Conservation (phyloP, 2,113 vertebrate species). For the Tupaia chinensis region DNA sequence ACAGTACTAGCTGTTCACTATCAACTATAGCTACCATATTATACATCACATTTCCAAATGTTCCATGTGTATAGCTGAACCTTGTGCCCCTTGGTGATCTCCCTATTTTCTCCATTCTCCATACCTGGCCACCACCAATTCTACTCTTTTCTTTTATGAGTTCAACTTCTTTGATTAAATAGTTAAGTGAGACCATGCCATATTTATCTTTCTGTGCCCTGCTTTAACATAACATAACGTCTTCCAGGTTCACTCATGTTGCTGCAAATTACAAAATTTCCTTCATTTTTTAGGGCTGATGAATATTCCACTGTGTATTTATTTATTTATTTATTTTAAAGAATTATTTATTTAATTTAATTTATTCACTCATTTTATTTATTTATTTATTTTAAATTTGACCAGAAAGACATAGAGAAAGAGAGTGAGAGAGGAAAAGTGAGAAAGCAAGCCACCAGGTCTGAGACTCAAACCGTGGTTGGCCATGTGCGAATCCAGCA, state of each 20-base stretch:
- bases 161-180: neutral
- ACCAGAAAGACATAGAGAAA: too few species aligned
- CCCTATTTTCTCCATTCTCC: too few species aligned
- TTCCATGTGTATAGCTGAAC: neutral
- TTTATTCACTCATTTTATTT: too few species aligned
- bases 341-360: too few species aligned
- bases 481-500: too few species aligned
- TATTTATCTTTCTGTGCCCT: neutral
- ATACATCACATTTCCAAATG: neutral
- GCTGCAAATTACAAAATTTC: neutral
- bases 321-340: too few species aligned
- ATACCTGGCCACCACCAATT: neutral
- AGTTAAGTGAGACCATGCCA: neutral
- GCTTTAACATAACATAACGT: neutral
- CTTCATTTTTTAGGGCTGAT: neutral
- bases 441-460: too few species aligned
- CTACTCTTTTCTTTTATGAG: neutral
- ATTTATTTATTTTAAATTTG: too few species aligned
- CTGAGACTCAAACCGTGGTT: too few species aligned
- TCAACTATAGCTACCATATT: neutral
- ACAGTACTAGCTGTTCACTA: neutral
- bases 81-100: neutral
- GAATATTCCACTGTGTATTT: neutral
- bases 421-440: too few species aligned
- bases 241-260: neutral